Base-by-base conservation (phyloP, 2,113 vertebrate genomes). In the Colaptes auratus region DNA sequence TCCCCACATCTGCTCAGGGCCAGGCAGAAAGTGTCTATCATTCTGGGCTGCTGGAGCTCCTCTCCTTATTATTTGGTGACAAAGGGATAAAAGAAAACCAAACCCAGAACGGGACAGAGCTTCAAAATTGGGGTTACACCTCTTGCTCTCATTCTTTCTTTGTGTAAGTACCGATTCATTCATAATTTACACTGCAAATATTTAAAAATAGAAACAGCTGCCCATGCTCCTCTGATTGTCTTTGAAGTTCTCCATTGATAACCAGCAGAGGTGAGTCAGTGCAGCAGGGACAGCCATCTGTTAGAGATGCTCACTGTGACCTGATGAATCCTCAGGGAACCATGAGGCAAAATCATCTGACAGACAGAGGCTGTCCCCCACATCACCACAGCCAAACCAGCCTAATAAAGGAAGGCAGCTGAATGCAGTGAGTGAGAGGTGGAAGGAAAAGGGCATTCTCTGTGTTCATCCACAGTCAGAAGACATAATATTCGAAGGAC, bases 341-440 rank as follows among this genome's bases (percentile, higher is more conserved):
- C 5, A 0, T 3, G 42, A 83, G 33, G 42, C 73, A 92, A 90
- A 93, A 66, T 58, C 39, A 71, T 81, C 60, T 71, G 92, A 74
- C 73, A 86, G 69, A 74, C 0, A 0, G 27, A 58, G 76, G 12
- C 69, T 86, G 46, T 0, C 0, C 56, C 65, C 52, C n/a, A 63
- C n/a, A 12, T 39, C 64, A 70, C 42, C 82, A 61, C 50, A 79
- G 56, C 50, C 73, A 72, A 28, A 1, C 3, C 13, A 56, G 28
- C 9, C 73, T 84, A 60, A 72, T 65, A 58, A 91, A 84, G 79
- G 36, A 53, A 76, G 82, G 39, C 55, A 86, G 50, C 39, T 88
- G 63, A 53, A 55, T 11, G 4, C 5, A 75, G 70, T 7, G 31
- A 87, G 61, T 8, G n/a, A 75, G 46, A 89, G 11, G 42, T 19